Evolutionary conservation across 2,797 vertebrate genomes (phyloP).

Genomic region (Galago senegalensis): DNA sequence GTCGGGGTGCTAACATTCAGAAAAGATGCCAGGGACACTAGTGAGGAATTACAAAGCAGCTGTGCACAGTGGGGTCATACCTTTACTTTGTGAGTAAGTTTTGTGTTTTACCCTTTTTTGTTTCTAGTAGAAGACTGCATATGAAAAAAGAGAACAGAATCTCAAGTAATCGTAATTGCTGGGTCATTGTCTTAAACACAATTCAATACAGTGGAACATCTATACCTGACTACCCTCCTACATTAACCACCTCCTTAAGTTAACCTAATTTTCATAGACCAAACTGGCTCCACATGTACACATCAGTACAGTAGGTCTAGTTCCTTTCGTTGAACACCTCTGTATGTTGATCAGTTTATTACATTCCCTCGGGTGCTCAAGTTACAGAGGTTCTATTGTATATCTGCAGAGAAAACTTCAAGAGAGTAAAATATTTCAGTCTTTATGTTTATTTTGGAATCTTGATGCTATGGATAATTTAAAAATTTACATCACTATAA

Average conservation of each 20-base stretch:
- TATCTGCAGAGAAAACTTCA: neutral
- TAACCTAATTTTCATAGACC: too few relatives aligned
- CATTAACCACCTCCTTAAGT: too few relatives aligned
- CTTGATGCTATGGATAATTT: neutral
- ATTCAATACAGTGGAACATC: neutral
- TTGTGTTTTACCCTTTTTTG: neutral
- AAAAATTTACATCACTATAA: neutral
- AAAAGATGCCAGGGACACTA: neutral
- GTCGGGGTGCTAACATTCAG: neutral
- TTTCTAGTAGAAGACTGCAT: neutral
- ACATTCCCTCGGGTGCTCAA: too few relatives aligned
- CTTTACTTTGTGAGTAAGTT: neutral
- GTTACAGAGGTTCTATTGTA: too few relatives aligned
- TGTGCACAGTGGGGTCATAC: neutral
- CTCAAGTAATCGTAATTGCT: neutral
- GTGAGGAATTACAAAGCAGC: neutral
- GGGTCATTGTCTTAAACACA: neutral
- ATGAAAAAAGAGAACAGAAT: neutral
- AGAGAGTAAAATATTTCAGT: neutral
- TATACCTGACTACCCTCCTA: too few relatives aligned
- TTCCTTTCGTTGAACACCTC: too few relatives aligned
- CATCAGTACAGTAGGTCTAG: too few relatives aligned
- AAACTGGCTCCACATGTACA: too few relatives aligned
- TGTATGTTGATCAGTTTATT: too few relatives aligned
- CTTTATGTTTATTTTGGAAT: neutral